phyloP scores from a whole-genome alignment of 2,113 vertebrate species.

The Podiceps cristatus region DNA sequence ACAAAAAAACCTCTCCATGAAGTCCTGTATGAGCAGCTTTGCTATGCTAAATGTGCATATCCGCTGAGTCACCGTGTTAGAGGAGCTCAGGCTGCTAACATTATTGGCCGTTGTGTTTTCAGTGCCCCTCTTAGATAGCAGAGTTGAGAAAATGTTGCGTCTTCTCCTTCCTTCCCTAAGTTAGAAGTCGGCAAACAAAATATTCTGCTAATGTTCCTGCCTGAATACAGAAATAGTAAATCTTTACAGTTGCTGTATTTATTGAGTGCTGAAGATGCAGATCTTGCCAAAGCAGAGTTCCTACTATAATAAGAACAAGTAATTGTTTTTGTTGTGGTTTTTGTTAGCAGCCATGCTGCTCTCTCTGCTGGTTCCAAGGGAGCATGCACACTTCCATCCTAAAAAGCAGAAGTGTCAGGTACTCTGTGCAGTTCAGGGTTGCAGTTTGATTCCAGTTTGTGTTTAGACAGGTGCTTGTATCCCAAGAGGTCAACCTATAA shows the following conservation, averaged over 20 bases:
- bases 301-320: not conserved
- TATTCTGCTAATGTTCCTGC: not conserved
- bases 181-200: not conserved
- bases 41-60: not conserved
- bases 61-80: not conserved
- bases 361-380: not conserved
- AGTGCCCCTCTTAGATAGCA: not conserved
- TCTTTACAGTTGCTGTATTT: not conserved
- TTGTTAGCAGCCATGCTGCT: not conserved
- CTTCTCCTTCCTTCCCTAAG: not conserved
- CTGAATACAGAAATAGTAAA: not conserved
- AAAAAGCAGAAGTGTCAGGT: not conserved
- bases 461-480: not conserved
- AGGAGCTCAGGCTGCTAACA: not conserved
- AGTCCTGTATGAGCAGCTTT: not conserved
- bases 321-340: not conserved
- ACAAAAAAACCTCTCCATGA: not conserved
- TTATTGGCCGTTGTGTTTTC: not conserved
- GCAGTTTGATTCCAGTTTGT: not conserved
- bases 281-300: not conserved
- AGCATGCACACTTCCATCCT: not conserved
- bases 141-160: not conserved
- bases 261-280: not conserved
- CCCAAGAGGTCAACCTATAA: not conserved
- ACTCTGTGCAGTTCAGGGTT: not conserved